These are phyloP conservation scores for Bradypodion pumilum DNA, from an alignment of 2,797 vertebrate genomes.

Conservation along the genomic window DNA sequence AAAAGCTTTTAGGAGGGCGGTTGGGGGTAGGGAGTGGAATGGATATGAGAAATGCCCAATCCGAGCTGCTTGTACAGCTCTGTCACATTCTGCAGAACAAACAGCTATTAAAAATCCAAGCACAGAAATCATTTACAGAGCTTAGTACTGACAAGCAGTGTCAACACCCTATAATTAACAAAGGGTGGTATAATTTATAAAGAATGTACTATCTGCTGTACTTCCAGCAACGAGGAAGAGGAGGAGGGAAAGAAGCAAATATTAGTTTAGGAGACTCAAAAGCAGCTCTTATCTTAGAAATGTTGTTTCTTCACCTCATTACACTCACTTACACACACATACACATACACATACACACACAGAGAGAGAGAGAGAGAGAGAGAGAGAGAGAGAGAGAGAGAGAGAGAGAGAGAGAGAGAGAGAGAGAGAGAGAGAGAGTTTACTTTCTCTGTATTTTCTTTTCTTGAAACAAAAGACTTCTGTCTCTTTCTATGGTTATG, in stretches of 20 bases:
- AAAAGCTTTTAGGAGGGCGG: conserved; percentile 11
- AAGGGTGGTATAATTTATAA: conserved; percentile 69
- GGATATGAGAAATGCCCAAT: conserved; percentile 46
- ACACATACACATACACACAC: too few species aligned
- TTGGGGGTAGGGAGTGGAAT: conserved; percentile 41
- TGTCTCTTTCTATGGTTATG: conserved; percentile 15
- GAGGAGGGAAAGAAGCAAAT: conserved; percentile 32
- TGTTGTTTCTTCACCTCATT: conserved; percentile 52
- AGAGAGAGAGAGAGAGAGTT: too few species aligned
- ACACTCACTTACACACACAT: too few species aligned
- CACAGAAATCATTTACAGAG: conserved; percentile 55
- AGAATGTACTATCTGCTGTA: conserved; percentile 62
- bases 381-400: too few species aligned
- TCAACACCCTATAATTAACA: conserved; percentile 73
- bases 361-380: too few species aligned
- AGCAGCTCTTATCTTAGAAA: conserved; percentile 57
- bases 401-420: too few species aligned
- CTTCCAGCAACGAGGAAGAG: conserved; percentile 9
- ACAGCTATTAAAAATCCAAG: conserved; percentile 67
- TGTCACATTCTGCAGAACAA: conserved; percentile 69
- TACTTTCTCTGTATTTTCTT: conserved; percentile 50
- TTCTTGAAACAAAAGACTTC: conserved; percentile 61
- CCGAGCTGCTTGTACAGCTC: conserved; percentile 45
- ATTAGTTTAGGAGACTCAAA: conserved; percentile 62
- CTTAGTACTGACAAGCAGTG: conserved; percentile 67